A percentile compares a stretch with the other conserved stretches of the same genome.
Conservation (phyloP, 2,113 vertebrate genomes). For the Urocitellus parryii region DNA sequence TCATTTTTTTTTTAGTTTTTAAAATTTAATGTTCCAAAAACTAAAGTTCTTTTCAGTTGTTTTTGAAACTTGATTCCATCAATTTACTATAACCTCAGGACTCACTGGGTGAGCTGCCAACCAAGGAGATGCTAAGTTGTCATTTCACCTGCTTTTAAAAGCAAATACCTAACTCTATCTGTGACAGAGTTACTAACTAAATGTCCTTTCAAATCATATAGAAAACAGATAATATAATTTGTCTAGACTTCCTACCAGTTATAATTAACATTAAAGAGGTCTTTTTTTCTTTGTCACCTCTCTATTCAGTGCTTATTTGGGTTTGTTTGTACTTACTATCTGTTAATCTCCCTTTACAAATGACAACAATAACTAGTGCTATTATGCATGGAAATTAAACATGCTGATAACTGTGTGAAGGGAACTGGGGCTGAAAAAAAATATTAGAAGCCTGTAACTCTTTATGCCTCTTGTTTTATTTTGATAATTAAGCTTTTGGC, state of each 20-base stretch:
- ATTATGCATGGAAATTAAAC: slow-evolving; percentile 90
- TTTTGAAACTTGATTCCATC: slow-evolving; percentile 58
- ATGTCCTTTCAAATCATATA: slow-evolving; percentile 81
- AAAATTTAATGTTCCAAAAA: slow-evolving; percentile 60
- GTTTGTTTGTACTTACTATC: slow-evolving; percentile 90
- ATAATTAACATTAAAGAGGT: slow-evolving; percentile 89
- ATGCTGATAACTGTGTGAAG: slow-evolving; percentile 87
- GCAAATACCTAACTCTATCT: slow-evolving; percentile 73
- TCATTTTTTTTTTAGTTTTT: slow-evolving; percentile 35
- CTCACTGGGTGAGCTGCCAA: slow-evolving; percentile 70
- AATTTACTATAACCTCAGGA: slow-evolving; percentile 56
- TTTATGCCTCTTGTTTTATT: slow-evolving; percentile 87
- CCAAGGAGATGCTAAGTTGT: slow-evolving; percentile 63
- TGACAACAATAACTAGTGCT: slow-evolving; percentile 88
- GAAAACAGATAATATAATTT: slow-evolving; percentile 87
- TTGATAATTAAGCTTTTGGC: slow-evolving; percentile 89
- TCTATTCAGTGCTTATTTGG: slow-evolving; percentile 89
- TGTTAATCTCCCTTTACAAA: slow-evolving; percentile 89
- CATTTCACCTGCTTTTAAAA: slow-evolving; percentile 76
- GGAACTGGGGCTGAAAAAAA: slow-evolving; percentile 86
- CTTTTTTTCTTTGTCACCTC: slow-evolving; percentile 89
- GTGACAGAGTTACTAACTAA: slow-evolving; percentile 75
- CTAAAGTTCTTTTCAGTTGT: slow-evolving; percentile 24
- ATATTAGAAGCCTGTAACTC: slow-evolving; percentile 84
- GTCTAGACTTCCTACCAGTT: slow-evolving; percentile 87